phyloP scores from a whole-genome alignment of 1,140 invertebrate genomes.

The Luehdorfia chinensis region DNA sequence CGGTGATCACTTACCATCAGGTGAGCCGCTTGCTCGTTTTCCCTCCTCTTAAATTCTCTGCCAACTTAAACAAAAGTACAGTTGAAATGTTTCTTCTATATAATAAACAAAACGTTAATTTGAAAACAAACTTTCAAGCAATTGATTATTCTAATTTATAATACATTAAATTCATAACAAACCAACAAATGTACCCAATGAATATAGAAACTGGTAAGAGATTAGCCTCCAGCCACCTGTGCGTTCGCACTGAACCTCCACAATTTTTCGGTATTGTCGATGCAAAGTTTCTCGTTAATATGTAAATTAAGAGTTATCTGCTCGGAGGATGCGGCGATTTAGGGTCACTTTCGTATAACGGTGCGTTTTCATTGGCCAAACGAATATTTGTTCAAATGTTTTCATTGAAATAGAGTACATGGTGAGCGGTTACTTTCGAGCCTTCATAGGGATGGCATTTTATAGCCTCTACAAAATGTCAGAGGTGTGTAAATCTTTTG shows the following conservation, averaged over 20 bases:
- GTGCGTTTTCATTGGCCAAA: slow-evolving; percentile 2
- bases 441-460: not conserved
- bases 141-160: too few relatives aligned
- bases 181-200: slow-evolving; percentile 9
- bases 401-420: slow-evolving; percentile 3
- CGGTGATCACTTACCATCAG: too few relatives aligned
- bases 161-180: slow-evolving; percentile 11
- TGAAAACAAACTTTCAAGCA: too few relatives aligned
- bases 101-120: too few relatives aligned
- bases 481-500: too few relatives aligned
- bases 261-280: slow-evolving; percentile 60
- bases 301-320: slow-evolving; percentile 69
- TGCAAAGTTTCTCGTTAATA: slow-evolving; percentile 71
- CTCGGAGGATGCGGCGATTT: slow-evolving; percentile 47
- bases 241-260: slow-evolving; percentile 47
- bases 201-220: slow-evolving; percentile 15
- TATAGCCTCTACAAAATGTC: not conserved
- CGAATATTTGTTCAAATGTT: slow-evolving; percentile 3
- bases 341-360: slow-evolving; percentile 53
- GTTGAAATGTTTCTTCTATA: too few relatives aligned
- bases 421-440: too few relatives aligned
- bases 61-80: too few relatives aligned
- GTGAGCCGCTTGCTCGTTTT: too few relatives aligned
- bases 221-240: slow-evolving; percentile 51
- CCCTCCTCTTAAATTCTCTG: too few relatives aligned